These are phyloP conservation scores for Zaprionus lachaisei DNA, from an alignment of 1,140 invertebrate species.

Conservation along the genomic window DNA sequence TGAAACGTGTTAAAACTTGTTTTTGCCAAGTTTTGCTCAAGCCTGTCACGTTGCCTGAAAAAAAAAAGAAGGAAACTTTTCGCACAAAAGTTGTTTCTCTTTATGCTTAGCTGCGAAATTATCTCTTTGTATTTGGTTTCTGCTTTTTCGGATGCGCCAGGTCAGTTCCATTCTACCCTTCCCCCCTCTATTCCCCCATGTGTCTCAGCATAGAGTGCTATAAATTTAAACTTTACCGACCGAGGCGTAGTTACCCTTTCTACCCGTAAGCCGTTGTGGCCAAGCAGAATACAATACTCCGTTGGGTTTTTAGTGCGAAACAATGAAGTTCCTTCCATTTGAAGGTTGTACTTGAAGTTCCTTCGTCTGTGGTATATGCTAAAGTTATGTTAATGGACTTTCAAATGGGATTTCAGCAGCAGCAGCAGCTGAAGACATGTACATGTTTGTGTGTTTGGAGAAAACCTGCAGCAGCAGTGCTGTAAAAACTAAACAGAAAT, in stretches of 20 bases:
- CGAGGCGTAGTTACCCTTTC: conserved; percentile 9
- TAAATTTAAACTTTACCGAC: conserved; percentile 62
- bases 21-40: conserved; percentile 37
- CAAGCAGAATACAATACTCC: not conserved
- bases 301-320: conserved; percentile 27
- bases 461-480: no score
- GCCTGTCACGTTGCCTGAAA: conserved; percentile 44
- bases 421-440: not conserved
- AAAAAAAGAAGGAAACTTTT: conserved; percentile 35
- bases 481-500: not conserved
- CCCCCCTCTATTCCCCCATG: not conserved
- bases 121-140: conserved; percentile 59
- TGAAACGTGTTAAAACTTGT: conserved; percentile 61
- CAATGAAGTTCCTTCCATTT: conserved; percentile 28
- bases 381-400: conserved; percentile 15
- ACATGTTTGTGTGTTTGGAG: not conserved
- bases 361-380: not conserved
- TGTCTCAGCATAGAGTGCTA: conserved; percentile 18
- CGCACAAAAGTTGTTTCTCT: conserved; percentile 51
- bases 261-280: not conserved
- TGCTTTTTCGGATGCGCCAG: conserved; percentile 28
- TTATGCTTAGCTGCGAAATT: conserved; percentile 57
- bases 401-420: not conserved
- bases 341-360: not conserved
- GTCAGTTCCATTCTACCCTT: conserved; percentile 29